Evolutionary conservation across 2,888 invertebrate species (phyloP), one percentile per base, ranked within the genome.

Genomic region (Epinotia nisella): DNA sequence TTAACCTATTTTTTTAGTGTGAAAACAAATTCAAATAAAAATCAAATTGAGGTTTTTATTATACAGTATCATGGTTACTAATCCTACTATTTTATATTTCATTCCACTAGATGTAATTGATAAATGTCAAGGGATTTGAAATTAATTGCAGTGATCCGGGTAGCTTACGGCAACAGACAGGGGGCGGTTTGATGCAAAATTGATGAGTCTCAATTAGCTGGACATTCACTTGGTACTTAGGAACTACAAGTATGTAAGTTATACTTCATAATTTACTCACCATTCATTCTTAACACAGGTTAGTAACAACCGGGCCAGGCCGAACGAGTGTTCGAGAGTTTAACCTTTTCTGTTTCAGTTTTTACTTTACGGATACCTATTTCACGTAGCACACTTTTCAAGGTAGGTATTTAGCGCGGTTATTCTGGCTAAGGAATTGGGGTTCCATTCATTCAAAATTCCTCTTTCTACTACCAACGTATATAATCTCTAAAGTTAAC

Each of bases 101-200:
- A 62, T n/a, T n/a, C 15, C 5, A 49, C 29, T 49, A 29, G 24
- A 66, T 53, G 65, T 19, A 66, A 71, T 71, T 66, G 65, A 65
- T 66, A 59, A 70, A 70, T 70, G 65, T 58, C 71, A 59, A 59
- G 65, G 65, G 65, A 66, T 66, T 60, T 71, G 39, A 24, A 66
- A 71, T 58, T 60, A 71, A 71, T 71, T 71, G 65, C 71, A 53
- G 58, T 65, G 65, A 71, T 58, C 65, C 53, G n/a, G 59, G 41
- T 45, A 70, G 71, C 71, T 71, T 53, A 71, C 59, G 45, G 45
- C n/a, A 66, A 58, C 51, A 59, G 39, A 65, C 51, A 51, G 65
- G 65, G 71, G 71, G 59, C 19, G 39, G 58, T 35, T 49, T 65
- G 65, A 60, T 66, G 51, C 59, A 66, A 66, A 66, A 71, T 71